Base-by-base conservation (phyloP, 2,113 vertebrate genomes). In the Rhinolophus ferrumequinum region DNA sequence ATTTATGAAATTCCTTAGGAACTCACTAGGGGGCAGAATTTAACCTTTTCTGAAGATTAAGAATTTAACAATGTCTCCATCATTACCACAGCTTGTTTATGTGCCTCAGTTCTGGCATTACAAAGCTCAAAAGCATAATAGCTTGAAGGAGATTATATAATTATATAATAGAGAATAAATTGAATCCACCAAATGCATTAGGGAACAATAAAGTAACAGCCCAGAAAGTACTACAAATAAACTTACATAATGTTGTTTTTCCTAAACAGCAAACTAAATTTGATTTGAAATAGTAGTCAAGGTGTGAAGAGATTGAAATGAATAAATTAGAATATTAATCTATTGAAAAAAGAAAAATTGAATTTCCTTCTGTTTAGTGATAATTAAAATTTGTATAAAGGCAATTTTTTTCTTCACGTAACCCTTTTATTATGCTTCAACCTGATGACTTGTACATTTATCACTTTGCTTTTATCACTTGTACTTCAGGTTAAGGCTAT, bases 1-100 rank as follows among this genome's bases (percentile, higher is more conserved):
- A 38, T 60, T 0, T 28, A 50, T 97, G 97, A 95, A 96, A 60
- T 98, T 97, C 19, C 0, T 0, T 26, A 41, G 92, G 93, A 90
- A 86, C 77, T 85, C 98, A 93, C 96, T 97, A 98, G 98, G 96
- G 97, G 97, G 97, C 98, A 97, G 96, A 96, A 67, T 7, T 28
- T 93, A 96, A 97, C 97, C 92, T 97, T 60, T 94, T 35, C n/a
- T 50, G 77, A 96, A 94, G 0, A 44, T n/a, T 90, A 70, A 79
- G 67, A 90, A 82, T 58, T 41, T 90, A 70, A 69, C 82, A 16
- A 19, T 47, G 33, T 1, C 73, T 91, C 15, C 38, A 10, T 73
- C 50, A 60, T 89, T 60, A 62, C 83, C 14, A 54, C 54, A 79
- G 18, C 30, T 26, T 67, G 19, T 86, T 75, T 84, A 24, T 76